Base-by-base conservation (phyloP, 2,888 invertebrate species). In the Pollenia labialis region DNA sequence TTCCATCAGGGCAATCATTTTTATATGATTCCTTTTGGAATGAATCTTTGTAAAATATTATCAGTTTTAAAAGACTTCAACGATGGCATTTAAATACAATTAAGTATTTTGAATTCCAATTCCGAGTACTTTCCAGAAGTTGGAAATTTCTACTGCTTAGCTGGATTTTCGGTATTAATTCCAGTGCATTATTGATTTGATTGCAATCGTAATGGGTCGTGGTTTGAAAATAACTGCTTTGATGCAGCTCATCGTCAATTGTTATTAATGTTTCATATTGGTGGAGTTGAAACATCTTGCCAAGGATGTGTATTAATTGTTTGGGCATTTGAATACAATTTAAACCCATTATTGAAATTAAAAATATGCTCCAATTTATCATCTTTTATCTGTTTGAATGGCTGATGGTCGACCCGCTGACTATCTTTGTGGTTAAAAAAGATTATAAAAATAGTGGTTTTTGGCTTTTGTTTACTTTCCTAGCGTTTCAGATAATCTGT, bases 311-410 rank as follows among this genome's bases (percentile, higher is more conserved):
- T 54, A 50, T 56, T 66, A 66, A 56, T 81, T 40, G 48, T 60
- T 66, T 46, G 14, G 72, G 46, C n/a, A 44, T 74, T 60, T 32
- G 72, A 60, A 32, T 68, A 10, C 16, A 14, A 74, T 48, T 60
- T 23, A 74, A 48, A 60, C 10, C 58, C 72, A 74, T 74, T 46
- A 23, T 11, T 58, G 74, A 11, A 18, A 62, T 64, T 56, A 81
- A 58, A 54, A 56, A 74, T 46, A 66, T 18, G 56, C 66, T 81
- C 81, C 23, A 81, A 81, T 81, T 74, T 50, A 81, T 81, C 66
- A 74, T 64, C 40, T 9, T 64, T 72, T 60, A 9, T 64, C 10
- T 44, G 32, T 3, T 23, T 23, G 3, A 23, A 23, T 23, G 2
- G 23, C 32, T 32, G 32, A 32, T 58, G 32, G 14, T 11, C 40